phyloP scores from a whole-genome alignment of 2,113 vertebrate genomes.

The Ardeotis arabs region DNA sequence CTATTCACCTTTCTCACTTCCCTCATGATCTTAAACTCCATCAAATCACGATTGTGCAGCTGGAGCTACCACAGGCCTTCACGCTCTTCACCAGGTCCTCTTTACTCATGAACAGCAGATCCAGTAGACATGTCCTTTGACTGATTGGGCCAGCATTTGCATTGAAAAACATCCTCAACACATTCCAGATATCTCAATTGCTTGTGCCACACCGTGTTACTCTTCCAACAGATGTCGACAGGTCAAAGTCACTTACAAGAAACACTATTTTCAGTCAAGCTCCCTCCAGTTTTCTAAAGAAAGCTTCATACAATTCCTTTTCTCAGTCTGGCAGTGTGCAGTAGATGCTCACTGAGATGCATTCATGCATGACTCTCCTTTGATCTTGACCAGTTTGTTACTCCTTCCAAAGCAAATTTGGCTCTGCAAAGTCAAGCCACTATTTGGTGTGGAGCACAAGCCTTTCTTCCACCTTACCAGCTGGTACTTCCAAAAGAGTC shows the following conservation, averaged over 20 bases:
- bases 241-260: background rate
- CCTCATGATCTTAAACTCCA: background rate
- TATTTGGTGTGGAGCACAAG: background rate
- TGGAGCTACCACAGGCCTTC: background rate
- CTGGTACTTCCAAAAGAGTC: background rate
- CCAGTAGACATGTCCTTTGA: background rate
- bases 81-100: background rate
- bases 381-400: background rate
- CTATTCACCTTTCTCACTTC: background rate
- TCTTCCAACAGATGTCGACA: background rate
- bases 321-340: background rate
- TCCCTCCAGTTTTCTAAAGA: background rate
- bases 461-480: background rate
- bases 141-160: background rate
- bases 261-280: background rate
- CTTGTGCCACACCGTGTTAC: background rate
- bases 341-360: background rate
- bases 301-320: background rate
- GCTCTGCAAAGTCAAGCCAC: background rate
- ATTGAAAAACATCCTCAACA: background rate
- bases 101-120: background rate
- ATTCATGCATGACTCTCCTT: background rate
- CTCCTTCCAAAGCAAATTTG: background rate
- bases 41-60: background rate
- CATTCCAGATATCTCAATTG: background rate